Percentiles rank a stretch among this genome's conserved stretches.
Conservation (phyloP, 2,888 invertebrate species). For the Pollenia labialis region DNA sequence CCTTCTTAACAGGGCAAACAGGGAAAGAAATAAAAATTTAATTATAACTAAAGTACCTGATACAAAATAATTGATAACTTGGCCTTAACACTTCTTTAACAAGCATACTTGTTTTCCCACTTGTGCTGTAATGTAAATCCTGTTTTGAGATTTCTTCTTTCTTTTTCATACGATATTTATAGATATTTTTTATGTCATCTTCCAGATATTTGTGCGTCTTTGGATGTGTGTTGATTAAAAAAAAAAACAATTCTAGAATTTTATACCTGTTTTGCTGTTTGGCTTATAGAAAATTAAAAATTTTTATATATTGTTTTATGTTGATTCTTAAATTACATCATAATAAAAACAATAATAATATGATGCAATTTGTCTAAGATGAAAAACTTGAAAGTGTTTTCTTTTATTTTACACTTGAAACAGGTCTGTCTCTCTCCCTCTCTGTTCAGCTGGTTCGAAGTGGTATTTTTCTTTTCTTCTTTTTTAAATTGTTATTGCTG, state of each 20-base stretch:
- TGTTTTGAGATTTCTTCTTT: slow-evolving; percentile 15
- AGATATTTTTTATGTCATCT: slow-evolving; percentile 46
- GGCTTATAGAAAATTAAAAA: neutral
- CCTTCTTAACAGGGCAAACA: neutral
- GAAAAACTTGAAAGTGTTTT: slow-evolving; percentile 4
- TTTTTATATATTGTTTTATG: slow-evolving; percentile 28
- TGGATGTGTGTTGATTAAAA: neutral
- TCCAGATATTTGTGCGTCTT: neutral
- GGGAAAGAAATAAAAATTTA: slow-evolving; percentile 21
- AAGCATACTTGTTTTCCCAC: slow-evolving; percentile 45
- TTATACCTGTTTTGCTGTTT: slow-evolving; percentile 50
- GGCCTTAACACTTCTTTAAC: neutral
- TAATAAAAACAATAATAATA: slow-evolving; percentile 40
- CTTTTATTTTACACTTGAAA: slow-evolving; percentile 38
- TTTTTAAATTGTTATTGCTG: neutral
- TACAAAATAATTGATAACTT: slow-evolving; percentile 4
- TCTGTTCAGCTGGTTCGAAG: neutral
- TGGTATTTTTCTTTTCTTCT: neutral
- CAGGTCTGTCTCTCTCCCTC: neutral
- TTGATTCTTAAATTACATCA: slow-evolving; percentile 60
- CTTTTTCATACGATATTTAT: slow-evolving; percentile 27
- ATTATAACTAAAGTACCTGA: slow-evolving; percentile 26
- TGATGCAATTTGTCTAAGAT: slow-evolving; percentile 56
- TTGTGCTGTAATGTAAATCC: slow-evolving; percentile 41
- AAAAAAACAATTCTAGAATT: neutral